These are phyloP conservation scores for Torymus tubicola DNA, from an alignment of 2,888 invertebrate species.

Conservation along the genomic window DNA sequence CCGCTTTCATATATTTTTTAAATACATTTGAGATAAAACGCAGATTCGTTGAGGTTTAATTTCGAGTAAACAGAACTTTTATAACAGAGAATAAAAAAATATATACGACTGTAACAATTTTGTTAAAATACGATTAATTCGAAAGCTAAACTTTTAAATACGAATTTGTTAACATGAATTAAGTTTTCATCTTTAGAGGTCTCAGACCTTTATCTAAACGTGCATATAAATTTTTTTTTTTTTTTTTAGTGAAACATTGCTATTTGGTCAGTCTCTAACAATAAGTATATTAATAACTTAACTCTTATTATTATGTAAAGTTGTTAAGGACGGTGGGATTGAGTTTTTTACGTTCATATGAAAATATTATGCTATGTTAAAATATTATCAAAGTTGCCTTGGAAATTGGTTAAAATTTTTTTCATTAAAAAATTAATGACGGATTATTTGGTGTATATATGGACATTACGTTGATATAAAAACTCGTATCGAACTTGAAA, in stretches of 20 bases:
- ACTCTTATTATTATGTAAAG: constrained; percentile 25
- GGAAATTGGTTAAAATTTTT: constrained; percentile 26
- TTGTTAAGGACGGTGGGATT: constrained; percentile 51
- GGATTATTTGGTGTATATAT: background rate
- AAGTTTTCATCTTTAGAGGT: background rate
- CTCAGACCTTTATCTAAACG: background rate
- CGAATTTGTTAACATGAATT: constrained; percentile 10
- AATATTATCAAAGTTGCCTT: constrained; percentile 3
- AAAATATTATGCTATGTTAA: constrained; percentile 40
- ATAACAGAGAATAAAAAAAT: constrained; percentile 41
- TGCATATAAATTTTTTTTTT: too few species aligned
- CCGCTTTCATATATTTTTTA: constrained; percentile 3
- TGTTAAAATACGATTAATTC: constrained; percentile 19
- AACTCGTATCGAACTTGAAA: constrained; percentile 18
- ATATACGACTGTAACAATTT: constrained; percentile 18
- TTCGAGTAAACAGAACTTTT: constrained; percentile 7
- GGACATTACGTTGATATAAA: constrained; percentile 21
- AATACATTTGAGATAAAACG: constrained; percentile 29
- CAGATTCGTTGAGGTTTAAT: constrained; percentile 12
- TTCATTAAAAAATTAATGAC: constrained; percentile 11
- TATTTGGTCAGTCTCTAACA: constrained; percentile 54
- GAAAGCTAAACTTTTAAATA: constrained; percentile 25
- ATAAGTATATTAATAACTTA: constrained; percentile 32
- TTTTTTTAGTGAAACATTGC: constrained; percentile 33
- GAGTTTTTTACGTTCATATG: constrained; percentile 34